Percentiles rank a stretch among this genome's conserved stretches.
Conservation (phyloP, 2,797 vertebrate genomes). For the Xiphophorus birchmanni region DNA sequence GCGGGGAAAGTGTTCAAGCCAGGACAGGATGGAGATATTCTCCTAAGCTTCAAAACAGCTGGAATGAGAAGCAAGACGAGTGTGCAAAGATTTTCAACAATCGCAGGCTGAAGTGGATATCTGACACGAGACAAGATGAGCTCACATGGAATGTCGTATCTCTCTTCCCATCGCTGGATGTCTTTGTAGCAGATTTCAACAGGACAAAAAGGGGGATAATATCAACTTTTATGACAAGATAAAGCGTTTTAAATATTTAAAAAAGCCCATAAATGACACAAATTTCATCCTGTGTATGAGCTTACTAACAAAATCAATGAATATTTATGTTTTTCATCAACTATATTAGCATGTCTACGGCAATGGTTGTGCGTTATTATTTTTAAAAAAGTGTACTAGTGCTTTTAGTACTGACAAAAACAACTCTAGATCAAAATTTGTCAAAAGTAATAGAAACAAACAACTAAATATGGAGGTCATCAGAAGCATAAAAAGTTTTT, state of each 20-base stretch:
- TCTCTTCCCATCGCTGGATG: neutral
- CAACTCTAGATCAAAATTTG: neutral
- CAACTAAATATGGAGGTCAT: neutral
- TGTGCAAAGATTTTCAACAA: slow-evolving; percentile 16
- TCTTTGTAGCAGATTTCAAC: neutral
- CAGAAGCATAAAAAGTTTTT: slow-evolving; percentile 32
- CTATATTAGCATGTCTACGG: neutral
- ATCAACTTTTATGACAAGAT: neutral
- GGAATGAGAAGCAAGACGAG: slow-evolving; percentile 27
- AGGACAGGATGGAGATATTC: slow-evolving; percentile 65
- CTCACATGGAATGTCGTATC: neutral
- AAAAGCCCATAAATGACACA: neutral
- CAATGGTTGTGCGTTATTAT: neutral
- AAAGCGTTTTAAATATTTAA: neutral
- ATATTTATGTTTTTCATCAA: neutral
- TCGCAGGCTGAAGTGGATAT: neutral
- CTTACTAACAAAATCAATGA: neutral
- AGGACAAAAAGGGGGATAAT: neutral
- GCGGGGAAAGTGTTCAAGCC: slow-evolving; percentile 59
- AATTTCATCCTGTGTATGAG: neutral
- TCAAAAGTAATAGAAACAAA: neutral
- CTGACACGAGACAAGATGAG: neutral
- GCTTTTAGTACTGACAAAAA: neutral
- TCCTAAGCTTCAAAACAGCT: slow-evolving; percentile 56
- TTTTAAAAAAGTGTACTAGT: neutral